Percentiles rank a stretch among this genome's conserved stretches.
Conservation (phyloP, 2,797 vertebrate genomes). For the Poliocrania exsul region DNA sequence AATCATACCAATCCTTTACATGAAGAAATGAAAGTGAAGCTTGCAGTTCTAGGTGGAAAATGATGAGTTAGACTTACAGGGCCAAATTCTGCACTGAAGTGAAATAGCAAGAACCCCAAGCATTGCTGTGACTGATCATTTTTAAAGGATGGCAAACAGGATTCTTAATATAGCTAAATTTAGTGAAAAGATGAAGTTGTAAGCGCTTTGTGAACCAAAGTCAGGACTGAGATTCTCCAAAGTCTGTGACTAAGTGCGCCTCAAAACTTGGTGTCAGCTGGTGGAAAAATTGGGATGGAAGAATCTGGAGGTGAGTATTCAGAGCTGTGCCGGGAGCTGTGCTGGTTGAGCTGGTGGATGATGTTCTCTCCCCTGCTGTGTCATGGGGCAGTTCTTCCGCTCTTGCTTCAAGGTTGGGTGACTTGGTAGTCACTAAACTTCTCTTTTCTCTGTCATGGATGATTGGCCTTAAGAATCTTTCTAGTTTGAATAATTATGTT, state of each 20-base stretch:
- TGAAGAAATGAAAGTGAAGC: neutral
- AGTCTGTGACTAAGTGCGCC: neutral
- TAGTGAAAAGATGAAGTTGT: neutral
- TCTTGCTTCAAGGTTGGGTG: neutral
- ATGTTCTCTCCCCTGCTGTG: neutral
- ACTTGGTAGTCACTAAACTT: neutral
- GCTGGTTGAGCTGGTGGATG: neutral
- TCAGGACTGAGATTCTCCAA: neutral
- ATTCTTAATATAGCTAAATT: neutral
- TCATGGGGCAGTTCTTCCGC: neutral
- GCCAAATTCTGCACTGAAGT: neutral
- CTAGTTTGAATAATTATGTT: neutral
- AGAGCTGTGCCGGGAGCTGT: neutral
- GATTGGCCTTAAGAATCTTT: neutral
- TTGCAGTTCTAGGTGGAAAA: neutral
- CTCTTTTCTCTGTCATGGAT: neutral
- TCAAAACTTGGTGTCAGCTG: neutral
- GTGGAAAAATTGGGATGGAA: accelerated
- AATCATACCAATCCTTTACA: neutral
- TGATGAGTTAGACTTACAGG: neutral
- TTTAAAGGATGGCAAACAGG: too few species aligned
- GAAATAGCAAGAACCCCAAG: neutral
- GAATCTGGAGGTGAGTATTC: neutral
- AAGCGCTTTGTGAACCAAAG: neutral
- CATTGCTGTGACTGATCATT: neutral